Base-by-base conservation (phyloP, 1,140 invertebrate genomes). In the Drosophila nikananu region DNA sequence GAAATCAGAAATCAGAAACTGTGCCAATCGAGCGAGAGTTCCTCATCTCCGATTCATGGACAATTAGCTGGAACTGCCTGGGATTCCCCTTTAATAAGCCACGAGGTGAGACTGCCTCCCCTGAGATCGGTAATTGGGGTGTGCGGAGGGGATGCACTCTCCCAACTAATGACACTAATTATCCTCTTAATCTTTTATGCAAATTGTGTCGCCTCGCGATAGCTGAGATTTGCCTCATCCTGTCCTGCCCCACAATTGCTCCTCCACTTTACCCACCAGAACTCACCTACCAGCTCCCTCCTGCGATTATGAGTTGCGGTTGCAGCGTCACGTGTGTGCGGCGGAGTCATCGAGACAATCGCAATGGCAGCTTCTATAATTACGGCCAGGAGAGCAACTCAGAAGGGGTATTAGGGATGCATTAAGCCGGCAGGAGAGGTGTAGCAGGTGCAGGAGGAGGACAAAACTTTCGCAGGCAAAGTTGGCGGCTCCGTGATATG, bases 101-200 rank as follows among this genome's bases (percentile, higher is more conserved):
- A 41, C 30, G 13, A 76, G 81, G 64, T 80, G 76, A 49, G 37
- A 27, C 54, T 57, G 35, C 23, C 10, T 68, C 49, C 64, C 63
- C 49, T 13, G 61, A 55, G 23, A 66, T 46, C 41, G 27, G 19
- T 41, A 54, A 27, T 35, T 25, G 39, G 46, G 21, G 12, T 1
- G 8, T 23, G 64, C 37, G 10, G 15, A 13, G 5, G 8, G 37
- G 19, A 37, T 62, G 67, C 52, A 51, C 62, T 62, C 44, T 73
- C 57, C 72, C 68, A 81, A 72, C 84, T 87, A 89, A 87, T 87
- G 84, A 83, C 81, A 89, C 84, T 87, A 87, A 87, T 89, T 89
- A 89, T 81, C 73, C 83, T 81, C 80, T 78, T 87, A 89, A 87
- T 87, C 84, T 87, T 72, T 81, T 81, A 87, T 89, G 80, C 77